Percentiles rank a stretch among this genome's conserved stretches.
Evolutionary conservation across 2,888 invertebrate species (phyloP).

Genomic region (Leucoptera coffeella): DNA sequence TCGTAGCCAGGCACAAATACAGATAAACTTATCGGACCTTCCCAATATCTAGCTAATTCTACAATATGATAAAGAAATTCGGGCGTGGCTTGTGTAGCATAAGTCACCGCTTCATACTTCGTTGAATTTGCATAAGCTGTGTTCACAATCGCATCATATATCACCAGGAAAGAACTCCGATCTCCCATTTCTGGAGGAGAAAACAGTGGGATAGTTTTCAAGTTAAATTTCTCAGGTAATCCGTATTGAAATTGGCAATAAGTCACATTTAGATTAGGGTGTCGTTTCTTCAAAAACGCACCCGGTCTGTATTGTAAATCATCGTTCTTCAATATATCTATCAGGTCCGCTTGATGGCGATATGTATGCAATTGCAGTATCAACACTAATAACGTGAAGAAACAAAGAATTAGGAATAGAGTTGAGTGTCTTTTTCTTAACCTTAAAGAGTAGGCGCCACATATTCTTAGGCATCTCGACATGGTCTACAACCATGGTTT

Average conservation of each 20-base stretch:
- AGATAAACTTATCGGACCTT: slow-evolving; percentile 64
- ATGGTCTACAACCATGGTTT: slow-evolving; percentile 29
- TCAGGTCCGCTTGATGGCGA: slow-evolving; percentile 16
- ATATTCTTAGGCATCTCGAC: slow-evolving; percentile 35
- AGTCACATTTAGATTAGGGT: slow-evolving; percentile 43
- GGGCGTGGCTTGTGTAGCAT: slow-evolving; percentile 67
- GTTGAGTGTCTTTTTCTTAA: slow-evolving; percentile 32
- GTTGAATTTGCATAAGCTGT: slow-evolving; percentile 24
- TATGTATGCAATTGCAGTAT: slow-evolving; percentile 27
- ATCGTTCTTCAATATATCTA: slow-evolving; percentile 16
- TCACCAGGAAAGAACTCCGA: slow-evolving; percentile 53
- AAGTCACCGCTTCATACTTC: slow-evolving; percentile 53
- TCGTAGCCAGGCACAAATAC: slow-evolving; percentile 64
- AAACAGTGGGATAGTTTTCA: slow-evolving; percentile 32
- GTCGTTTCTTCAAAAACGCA: slow-evolving; percentile 31
- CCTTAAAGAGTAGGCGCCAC: slow-evolving; percentile 35
- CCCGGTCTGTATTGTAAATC: slow-evolving; percentile 38
- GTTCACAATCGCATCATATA: slow-evolving; percentile 54
- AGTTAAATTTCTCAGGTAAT: slow-evolving; percentile 45
- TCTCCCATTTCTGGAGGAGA: slow-evolving; percentile 55
- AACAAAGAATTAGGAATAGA: slow-evolving; percentile 19
- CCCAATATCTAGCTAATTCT: slow-evolving; percentile 63
- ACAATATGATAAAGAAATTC: slow-evolving; percentile 64
- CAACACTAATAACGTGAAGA: too few relatives aligned
- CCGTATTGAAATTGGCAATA: slow-evolving; percentile 59